These are phyloP conservation scores for Heliconius ismenius DNA, from an alignment of 2,888 invertebrate genomes.

Conservation along the genomic window DNA sequence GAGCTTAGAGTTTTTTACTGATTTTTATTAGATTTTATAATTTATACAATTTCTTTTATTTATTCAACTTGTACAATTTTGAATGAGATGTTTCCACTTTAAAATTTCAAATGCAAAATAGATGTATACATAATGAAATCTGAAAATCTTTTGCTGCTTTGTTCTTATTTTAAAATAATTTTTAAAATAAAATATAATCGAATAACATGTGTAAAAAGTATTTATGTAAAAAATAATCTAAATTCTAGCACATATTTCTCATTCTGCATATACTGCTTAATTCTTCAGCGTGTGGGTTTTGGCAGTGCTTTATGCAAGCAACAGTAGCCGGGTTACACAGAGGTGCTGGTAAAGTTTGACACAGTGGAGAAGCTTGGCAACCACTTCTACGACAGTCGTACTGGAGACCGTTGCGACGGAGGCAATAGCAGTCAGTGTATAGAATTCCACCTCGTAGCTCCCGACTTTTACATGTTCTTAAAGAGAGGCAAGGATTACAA, in stretches of 20 bases:
- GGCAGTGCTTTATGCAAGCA: conserved; percentile 62
- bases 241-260: conserved; percentile 42
- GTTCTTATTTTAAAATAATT: conserved; percentile 39
- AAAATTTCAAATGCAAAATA: conserved; percentile 55
- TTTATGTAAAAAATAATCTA: not conserved
- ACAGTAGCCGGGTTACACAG: conserved; percentile 62
- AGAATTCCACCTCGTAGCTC: conserved; percentile 78
- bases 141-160: conserved; percentile 55
- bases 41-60: conserved; percentile 36
- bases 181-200: not conserved
- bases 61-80: conserved; percentile 45
- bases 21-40: conserved; percentile 48
- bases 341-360: conserved; percentile 62
- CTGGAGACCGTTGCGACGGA: conserved; percentile 82
- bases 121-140: conserved; percentile 56
- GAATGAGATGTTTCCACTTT: conserved; percentile 49
- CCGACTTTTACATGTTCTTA: conserved; percentile 61
- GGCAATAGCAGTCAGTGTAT: conserved; percentile 79
- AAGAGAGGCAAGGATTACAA: conserved; percentile 39
- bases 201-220: not conserved
- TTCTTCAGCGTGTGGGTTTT: conserved; percentile 70
- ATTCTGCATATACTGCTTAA: conserved; percentile 61
- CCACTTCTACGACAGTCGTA: conserved; percentile 79
- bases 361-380: conserved; percentile 70
- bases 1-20: conserved; percentile 41